phyloP scores from a whole-genome alignment of 2,888 invertebrate species.

The Leucozona laternaria region DNA sequence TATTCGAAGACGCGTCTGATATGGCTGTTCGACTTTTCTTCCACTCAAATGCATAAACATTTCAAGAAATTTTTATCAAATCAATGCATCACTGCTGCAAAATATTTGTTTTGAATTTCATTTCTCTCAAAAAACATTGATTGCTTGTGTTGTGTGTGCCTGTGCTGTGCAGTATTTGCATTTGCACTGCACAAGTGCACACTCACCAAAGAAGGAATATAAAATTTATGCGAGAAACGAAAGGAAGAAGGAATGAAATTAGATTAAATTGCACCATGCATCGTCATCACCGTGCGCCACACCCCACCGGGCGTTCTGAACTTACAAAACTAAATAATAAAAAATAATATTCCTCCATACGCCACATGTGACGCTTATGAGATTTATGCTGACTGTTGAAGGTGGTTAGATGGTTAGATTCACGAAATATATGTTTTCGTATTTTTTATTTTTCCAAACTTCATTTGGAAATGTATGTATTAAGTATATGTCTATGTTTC shows the following conservation, averaged over 20 bases:
- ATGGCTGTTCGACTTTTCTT: constrained; percentile 3
- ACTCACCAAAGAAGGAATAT: not conserved
- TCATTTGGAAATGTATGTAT: not conserved
- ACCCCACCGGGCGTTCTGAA: not conserved
- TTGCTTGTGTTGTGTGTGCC: not conserved
- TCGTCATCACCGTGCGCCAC: not conserved
- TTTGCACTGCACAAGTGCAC: not conserved
- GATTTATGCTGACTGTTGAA: constrained; percentile 19
- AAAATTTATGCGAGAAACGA: not conserved
- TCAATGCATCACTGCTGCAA: constrained; percentile 26
- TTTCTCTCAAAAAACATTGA: constrained; percentile 3
- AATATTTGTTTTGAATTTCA: constrained; percentile 33
- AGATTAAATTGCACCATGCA: constrained; percentile 14
- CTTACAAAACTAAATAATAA: not conserved
- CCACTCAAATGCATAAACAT: constrained; percentile 18
- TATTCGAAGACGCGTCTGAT: not conserved
- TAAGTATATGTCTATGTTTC: not conserved
- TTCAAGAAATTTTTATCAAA: constrained; percentile 30
- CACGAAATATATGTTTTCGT: constrained; percentile 25
- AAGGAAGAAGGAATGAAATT: constrained; percentile 10
- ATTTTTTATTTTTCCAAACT: not conserved
- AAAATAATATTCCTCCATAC: constrained; percentile 34
- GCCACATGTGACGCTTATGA: constrained; percentile 6
- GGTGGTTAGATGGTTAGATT: constrained; percentile 1
- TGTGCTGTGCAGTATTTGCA: not conserved